These are phyloP conservation scores for Rhinoptilus africanus DNA, from an alignment of 2,113 vertebrate genomes.

Conservation along the genomic window DNA sequence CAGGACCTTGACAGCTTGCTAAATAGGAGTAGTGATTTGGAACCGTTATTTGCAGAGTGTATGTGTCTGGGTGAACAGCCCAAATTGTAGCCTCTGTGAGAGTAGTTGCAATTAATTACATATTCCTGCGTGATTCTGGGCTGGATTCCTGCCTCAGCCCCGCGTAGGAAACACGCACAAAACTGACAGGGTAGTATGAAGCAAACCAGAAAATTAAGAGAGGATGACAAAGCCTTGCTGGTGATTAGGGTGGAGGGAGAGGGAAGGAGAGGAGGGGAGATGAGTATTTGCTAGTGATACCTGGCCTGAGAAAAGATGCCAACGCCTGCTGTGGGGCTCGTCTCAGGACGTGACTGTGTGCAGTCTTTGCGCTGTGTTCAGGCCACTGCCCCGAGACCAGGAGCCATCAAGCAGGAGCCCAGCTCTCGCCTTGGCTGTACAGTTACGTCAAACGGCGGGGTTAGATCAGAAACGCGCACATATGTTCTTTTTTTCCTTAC, in stretches of 20 bases:
- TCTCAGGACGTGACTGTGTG: not conserved
- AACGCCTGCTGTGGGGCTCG: not conserved
- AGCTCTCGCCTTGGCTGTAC: not conserved
- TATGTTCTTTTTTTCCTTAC: not conserved
- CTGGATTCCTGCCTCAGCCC: not conserved
- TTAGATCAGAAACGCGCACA: not conserved
- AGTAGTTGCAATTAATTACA: not conserved
- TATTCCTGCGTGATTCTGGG: not conserved
- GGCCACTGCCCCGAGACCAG: not conserved
- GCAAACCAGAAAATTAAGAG: not conserved
- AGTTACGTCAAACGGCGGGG: fast-evolving
- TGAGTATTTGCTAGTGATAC: not conserved
- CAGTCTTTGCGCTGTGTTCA: too few relatives aligned
- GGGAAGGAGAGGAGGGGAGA: not conserved
- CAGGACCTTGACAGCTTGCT: slow-evolving; percentile 13
- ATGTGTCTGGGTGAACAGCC: not conserved
- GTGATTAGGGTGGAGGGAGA: not conserved
- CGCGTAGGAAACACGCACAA: not conserved
- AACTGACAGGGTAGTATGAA: not conserved
- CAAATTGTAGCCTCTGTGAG: not conserved
- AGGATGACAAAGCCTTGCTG: not conserved
- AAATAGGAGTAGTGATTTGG: not conserved
- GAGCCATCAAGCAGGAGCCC: not conserved
- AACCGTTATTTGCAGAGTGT: not conserved
- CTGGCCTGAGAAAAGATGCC: not conserved